phyloP scores from a whole-genome alignment of 2,797 vertebrate species.

The Oreonectes daqikongensis region DNA sequence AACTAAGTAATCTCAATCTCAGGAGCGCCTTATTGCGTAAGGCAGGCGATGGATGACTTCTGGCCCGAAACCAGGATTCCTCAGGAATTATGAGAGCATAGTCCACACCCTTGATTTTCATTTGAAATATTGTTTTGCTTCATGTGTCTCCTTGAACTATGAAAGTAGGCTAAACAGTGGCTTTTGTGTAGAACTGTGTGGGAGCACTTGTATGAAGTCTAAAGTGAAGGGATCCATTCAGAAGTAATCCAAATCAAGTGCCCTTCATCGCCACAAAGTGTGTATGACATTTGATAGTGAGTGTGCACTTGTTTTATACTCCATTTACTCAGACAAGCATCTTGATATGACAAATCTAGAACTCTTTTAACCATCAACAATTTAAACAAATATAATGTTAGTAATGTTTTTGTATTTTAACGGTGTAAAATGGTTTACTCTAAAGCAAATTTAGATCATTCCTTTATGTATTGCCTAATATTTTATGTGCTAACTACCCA shows the following conservation, averaged over 20 bases:
- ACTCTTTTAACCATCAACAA: too few relatives aligned
- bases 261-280: conserved; percentile 25
- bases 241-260: conserved; percentile 31
- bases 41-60: not conserved
- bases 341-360: too few relatives aligned
- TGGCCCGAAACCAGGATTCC: conserved; percentile 1
- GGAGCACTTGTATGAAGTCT: conserved; percentile 12
- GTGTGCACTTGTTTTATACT: not conserved
- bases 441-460: too few relatives aligned
- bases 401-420: too few relatives aligned
- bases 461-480: too few relatives aligned
- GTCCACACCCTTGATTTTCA: not conserved
- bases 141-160: conserved; percentile 4
- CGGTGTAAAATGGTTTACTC: too few relatives aligned
- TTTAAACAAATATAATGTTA: too few relatives aligned
- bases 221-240: conserved; percentile 36
- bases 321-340: not conserved
- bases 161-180: conserved; percentile 15
- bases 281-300: conserved; percentile 8
- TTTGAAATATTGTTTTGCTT: conserved; percentile 25
- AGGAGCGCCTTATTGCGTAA: conserved; percentile 41
- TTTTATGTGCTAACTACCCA: too few relatives aligned
- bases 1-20: too few relatives aligned
- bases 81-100: conserved; percentile 28
- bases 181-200: conserved; percentile 30